A percentile compares a stretch with the other conserved stretches of the same genome.
These are phyloP conservation scores for Herpailurus yagouaroundi DNA, from an alignment of 2,113 vertebrate genomes.

Conservation along the genomic window DNA sequence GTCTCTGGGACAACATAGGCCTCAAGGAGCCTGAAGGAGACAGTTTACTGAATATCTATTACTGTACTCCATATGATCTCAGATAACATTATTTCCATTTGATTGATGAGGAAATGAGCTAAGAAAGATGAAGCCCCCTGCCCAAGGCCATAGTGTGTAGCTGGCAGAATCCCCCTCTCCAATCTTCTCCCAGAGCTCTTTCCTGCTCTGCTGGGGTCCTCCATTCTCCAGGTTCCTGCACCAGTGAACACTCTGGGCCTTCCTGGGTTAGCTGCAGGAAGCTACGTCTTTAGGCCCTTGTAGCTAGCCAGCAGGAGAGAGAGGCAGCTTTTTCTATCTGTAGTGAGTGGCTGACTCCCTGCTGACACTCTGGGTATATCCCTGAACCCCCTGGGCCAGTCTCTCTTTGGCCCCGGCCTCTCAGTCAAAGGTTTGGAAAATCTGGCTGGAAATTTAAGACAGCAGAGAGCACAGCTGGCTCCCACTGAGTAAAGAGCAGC, in stretches of 20 bases:
- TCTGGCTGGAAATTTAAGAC: conserved; percentile 55
- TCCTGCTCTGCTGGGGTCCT: not conserved
- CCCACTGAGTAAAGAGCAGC: not conserved
- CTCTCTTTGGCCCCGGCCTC: conserved; percentile 8
- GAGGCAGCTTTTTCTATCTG: not conserved
- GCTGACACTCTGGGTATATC: not conserved
- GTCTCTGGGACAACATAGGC: fast-evolving
- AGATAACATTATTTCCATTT: not conserved
- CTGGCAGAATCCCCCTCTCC: not conserved
- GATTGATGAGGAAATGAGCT: not conserved
- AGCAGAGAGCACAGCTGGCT: conserved; percentile 28
- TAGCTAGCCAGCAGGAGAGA: not conserved
- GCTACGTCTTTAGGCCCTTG: not conserved
- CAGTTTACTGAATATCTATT: too few relatives aligned
- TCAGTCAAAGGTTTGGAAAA: conserved; percentile 57
- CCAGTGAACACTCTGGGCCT: fast-evolving
- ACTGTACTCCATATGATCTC: fast-evolving
- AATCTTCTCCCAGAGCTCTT: not conserved
- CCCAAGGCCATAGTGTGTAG: not conserved
- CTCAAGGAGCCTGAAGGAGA: not conserved
- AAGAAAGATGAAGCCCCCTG: not conserved
- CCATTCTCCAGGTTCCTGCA: not conserved
- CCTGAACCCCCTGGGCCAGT: not conserved
- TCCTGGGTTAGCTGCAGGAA: not conserved
- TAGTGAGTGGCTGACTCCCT: not conserved